Percentiles rank a stretch among this genome's conserved stretches.
Evolutionary conservation across 2,888 invertebrate species (phyloP).

Genomic region (Helleia helle): DNA sequence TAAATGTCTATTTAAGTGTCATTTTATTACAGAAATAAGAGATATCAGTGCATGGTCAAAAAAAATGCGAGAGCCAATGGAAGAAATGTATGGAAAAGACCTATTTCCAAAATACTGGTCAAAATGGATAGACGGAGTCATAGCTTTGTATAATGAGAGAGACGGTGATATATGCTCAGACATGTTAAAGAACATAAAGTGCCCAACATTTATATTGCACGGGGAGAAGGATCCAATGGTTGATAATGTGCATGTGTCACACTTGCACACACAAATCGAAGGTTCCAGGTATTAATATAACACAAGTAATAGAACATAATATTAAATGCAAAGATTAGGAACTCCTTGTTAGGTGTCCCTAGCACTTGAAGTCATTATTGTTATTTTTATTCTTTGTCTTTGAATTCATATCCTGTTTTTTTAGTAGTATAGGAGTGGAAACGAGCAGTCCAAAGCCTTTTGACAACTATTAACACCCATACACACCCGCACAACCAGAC

Average conservation of each 20-base stretch:
- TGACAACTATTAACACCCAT: no score
- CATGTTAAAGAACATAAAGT: conserved; percentile 76
- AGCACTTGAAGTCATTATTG: no score
- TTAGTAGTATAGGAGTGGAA: no score
- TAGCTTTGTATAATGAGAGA: conserved; percentile 68
- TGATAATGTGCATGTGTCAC: conserved; percentile 80
- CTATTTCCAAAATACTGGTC: conserved; percentile 80
- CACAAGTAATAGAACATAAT: no score
- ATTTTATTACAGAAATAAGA: conserved; percentile 75
- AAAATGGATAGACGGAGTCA: conserved; percentile 80
- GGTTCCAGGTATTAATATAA: conserved; percentile 74
- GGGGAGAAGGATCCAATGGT: conserved; percentile 89
- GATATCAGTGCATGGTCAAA: conserved; percentile 87
- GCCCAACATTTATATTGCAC: conserved; percentile 87
- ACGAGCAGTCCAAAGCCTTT: no score
- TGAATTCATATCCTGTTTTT: no score
- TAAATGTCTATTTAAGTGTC: no score
- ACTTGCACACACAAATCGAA: conserved; percentile 78
- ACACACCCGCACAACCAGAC: no score
- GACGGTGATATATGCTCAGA: conserved; percentile 83
- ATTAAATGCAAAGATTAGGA: no score
- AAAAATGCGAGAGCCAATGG: conserved; percentile 81
- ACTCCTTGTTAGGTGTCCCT: no score
- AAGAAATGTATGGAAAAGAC: conserved; percentile 82
- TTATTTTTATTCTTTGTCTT: no score